Conservation (phyloP, 23 tunicate genomes). For the Oikopleura vanhoeffeni region DNA sequence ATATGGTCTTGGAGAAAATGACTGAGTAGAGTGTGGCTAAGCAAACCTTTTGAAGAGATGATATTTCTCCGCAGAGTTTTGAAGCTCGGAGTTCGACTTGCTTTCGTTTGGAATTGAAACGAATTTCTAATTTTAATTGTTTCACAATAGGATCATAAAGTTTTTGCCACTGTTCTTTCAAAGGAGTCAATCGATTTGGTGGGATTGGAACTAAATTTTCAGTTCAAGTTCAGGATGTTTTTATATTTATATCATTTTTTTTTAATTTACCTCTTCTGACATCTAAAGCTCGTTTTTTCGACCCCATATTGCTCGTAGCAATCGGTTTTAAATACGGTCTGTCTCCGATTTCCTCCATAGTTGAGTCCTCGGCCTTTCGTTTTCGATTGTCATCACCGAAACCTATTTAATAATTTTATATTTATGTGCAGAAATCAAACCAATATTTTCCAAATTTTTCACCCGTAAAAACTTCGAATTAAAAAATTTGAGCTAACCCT, state of each 20-base stretch:
- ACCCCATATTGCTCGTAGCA: neutral
- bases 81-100: conserved; percentile 57
- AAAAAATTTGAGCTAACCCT: no score
- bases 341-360: neutral
- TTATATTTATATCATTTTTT: no score
- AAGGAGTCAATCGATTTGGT: conserved; percentile 57
- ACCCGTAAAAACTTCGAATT: no score
- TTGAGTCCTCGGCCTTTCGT: neutral
- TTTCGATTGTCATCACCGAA: neutral
- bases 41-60: conserved; percentile 59
- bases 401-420: no score
- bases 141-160: conserved; percentile 57
- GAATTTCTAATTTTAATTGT: conserved; percentile 50
- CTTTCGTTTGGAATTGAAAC: conserved; percentile 47
- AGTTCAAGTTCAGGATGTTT: no score
- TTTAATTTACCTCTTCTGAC: neutral
- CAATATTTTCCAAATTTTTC: no score
- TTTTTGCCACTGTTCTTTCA: conserved; percentile 83
- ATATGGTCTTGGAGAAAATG: no score
- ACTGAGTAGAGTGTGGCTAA: no score
- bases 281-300: neutral
- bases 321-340: neutral
- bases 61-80: conserved; percentile 39
- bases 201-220: conserved; percentile 37
- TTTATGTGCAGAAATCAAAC: no score